These are phyloP conservation scores for Pogona vitticeps DNA, from an alignment of 2,113 vertebrate species.

Conservation along the genomic window DNA sequence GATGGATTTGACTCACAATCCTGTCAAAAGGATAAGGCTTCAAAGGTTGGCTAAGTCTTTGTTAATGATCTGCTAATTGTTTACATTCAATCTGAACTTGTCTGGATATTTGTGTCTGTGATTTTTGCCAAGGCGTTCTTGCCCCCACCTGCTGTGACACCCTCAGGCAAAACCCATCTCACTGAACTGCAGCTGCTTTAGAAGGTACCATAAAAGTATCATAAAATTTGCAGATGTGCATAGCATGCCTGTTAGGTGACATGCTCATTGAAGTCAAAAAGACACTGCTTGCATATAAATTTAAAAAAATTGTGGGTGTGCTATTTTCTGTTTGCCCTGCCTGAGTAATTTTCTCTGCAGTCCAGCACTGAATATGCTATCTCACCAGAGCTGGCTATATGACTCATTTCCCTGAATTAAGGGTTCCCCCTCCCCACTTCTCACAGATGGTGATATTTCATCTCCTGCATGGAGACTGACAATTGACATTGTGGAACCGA, in stretches of 20 bases:
- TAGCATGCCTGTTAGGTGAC: constrained; percentile 51
- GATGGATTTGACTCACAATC: constrained; percentile 27
- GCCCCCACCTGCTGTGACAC: constrained; percentile 4
- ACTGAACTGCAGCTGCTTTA: constrained; percentile 67
- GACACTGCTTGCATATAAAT: constrained; percentile 38
- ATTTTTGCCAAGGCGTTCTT: constrained; percentile 52
- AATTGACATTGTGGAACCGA: constrained; percentile 60
- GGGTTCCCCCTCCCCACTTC: too few species aligned
- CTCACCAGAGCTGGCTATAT: constrained; percentile 50
- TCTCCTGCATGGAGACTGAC: constrained; percentile 55
- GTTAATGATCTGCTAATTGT: constrained; percentile 52
- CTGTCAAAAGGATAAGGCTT: constrained; percentile 36
- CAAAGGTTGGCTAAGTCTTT: constrained; percentile 26
- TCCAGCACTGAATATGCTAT: constrained; percentile 44
- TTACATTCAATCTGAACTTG: constrained; percentile 41
- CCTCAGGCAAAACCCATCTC: constrained; percentile 49
- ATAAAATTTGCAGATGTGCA: constrained; percentile 64
- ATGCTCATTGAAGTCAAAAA: constrained; percentile 20
- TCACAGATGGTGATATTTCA: constrained; percentile 64
- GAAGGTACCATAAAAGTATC: constrained; percentile 43
- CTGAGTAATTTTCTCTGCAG: constrained; percentile 58
- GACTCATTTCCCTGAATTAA: constrained; percentile 59
- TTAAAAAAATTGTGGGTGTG: constrained; percentile 51
- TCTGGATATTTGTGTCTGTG: constrained; percentile 40
- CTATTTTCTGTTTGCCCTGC: constrained; percentile 56